These are phyloP conservation scores for Eupelmus urozonus DNA, from an alignment of 2,888 invertebrate species.

Conservation along the genomic window DNA sequence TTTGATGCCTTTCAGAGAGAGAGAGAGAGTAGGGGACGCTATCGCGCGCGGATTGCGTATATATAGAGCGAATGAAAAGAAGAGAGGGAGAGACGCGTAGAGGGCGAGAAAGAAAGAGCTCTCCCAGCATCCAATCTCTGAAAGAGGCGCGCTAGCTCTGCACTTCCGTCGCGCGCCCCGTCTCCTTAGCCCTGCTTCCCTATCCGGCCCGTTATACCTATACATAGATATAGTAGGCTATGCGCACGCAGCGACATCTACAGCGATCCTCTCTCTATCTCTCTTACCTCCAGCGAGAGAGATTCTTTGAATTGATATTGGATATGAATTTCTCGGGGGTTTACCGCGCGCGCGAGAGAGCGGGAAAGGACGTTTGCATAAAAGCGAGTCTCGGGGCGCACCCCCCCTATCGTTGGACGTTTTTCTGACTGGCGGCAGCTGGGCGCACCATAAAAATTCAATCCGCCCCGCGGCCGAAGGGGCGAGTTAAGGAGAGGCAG, in stretches of 20 bases:
- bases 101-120: background rate
- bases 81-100: background rate
- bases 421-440: background rate
- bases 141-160: slow-evolving; percentile 23
- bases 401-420: background rate
- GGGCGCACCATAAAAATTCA: slow-evolving; percentile 35
- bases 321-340: slow-evolving; percentile 55
- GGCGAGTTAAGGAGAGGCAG: no score
- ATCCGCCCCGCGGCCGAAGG: no score
- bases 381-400: background rate
- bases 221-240: no score
- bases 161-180: slow-evolving; percentile 20
- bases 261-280: background rate
- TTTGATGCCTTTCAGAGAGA: slow-evolving; percentile 35
- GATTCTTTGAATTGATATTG: slow-evolving; percentile 56
- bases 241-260: no score
- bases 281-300: background rate
- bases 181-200: background rate
- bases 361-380: slow-evolving; percentile 36
- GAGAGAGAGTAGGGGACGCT: background rate
- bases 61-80: background rate
- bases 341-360: background rate
- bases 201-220: slow-evolving; percentile 12
- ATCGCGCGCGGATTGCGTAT: slow-evolving; percentile 10
- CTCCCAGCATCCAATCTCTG: slow-evolving; percentile 36